Percentiles rank a stretch among this genome's conserved stretches.
phyloP scores from a whole-genome alignment of 1,140 invertebrate genomes.

The Drosophila serrata region DNA sequence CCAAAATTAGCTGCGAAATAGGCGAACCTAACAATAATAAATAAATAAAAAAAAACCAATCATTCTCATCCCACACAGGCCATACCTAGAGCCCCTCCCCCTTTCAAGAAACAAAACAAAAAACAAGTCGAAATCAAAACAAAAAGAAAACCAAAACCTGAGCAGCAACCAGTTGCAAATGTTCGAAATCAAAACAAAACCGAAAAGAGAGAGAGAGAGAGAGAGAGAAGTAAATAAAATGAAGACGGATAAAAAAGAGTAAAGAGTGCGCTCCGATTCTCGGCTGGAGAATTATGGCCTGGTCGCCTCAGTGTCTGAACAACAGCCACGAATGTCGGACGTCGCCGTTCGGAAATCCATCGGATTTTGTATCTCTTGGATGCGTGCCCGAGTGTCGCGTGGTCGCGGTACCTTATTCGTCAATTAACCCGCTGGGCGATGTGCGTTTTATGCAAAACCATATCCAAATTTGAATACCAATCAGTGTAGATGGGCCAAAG shows the following conservation, averaged over 20 bases:
- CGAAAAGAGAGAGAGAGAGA: constrained; percentile 29
- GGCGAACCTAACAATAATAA: constrained; percentile 19
- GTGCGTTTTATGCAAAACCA: constrained; percentile 51
- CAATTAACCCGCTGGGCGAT: constrained; percentile 29
- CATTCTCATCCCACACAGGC: constrained; percentile 26
- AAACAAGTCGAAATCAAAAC: constrained; percentile 33
- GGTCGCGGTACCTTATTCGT: constrained; percentile 18
- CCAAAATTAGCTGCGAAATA: constrained; percentile 8
- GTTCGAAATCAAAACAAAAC: constrained; percentile 73
- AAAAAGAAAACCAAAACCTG: constrained; percentile 32
- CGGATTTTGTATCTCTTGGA: constrained; percentile 30
- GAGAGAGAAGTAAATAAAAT: constrained; percentile 11
- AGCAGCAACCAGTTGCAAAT: constrained; percentile 70
- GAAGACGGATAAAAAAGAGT: neutral
- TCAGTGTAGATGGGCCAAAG: constrained; percentile 31
- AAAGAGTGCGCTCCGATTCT: constrained; percentile 14
- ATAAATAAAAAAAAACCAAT: constrained; percentile 30
- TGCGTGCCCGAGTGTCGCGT: constrained; percentile 36
- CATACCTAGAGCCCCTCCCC: neutral
- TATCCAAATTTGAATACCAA: constrained; percentile 18
- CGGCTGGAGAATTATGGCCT: constrained; percentile 49
- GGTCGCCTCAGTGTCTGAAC: constrained; percentile 67
- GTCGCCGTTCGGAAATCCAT: constrained; percentile 15
- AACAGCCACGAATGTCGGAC: constrained; percentile 67
- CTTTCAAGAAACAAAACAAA: constrained; percentile 21